phyloP scores from a whole-genome alignment of 2,888 invertebrate species.

The Stenodera caucasica region DNA sequence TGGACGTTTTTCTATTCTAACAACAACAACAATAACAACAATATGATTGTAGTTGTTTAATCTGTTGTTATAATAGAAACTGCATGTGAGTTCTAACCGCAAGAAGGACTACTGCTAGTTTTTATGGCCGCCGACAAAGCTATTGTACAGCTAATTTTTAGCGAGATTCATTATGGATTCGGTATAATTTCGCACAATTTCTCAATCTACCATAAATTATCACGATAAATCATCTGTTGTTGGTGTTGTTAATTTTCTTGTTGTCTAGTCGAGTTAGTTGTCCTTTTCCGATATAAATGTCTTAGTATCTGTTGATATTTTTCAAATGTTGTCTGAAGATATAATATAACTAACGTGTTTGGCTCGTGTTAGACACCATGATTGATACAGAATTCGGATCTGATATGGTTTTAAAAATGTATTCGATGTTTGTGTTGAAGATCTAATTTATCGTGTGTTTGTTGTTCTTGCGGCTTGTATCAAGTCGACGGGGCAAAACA shows the following conservation, averaged over 20 bases:
- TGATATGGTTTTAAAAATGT: conserved; percentile 38
- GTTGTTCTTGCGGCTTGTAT: conserved; percentile 18
- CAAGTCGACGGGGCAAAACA: no score
- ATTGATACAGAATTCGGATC: conserved; percentile 32
- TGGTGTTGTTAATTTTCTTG: no score
- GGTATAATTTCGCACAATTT: no score
- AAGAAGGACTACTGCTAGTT: conserved; percentile 12
- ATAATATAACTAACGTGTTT: conserved; percentile 14
- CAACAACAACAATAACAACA: conserved; percentile 3
- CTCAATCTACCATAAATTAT: no score
- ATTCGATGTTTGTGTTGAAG: conserved; percentile 34
- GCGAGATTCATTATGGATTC: conserved; percentile 1
- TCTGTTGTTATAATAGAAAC: conserved; percentile 15
- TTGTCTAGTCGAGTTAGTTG: no score
- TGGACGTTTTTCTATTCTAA: neutral
- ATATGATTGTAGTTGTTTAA: conserved; percentile 14
- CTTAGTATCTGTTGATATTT: conserved; percentile 21
- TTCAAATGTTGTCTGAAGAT: conserved; percentile 12
- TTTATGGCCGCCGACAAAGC: conserved; percentile 10
- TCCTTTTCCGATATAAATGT: conserved; percentile 20
- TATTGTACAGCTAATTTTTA: conserved; percentile 5
- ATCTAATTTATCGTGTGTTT: conserved; percentile 35
- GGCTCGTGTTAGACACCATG: conserved; percentile 30
- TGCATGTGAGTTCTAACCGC: conserved; percentile 16
- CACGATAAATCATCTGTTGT: no score